phyloP scores from a whole-genome alignment of 2,113 vertebrate species.

The Astatotilapia flaviijosephi region DNA sequence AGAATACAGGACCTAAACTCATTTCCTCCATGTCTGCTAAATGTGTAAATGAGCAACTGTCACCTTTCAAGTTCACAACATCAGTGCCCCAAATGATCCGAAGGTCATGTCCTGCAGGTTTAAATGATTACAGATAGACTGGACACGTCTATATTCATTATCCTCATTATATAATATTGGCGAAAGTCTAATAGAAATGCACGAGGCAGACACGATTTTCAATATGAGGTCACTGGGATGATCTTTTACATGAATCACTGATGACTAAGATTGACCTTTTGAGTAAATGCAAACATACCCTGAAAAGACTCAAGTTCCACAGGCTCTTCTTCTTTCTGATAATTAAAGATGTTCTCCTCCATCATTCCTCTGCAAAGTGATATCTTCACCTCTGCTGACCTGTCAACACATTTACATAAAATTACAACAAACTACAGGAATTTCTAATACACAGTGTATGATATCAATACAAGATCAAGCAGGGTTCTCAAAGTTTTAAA shows the following conservation, averaged over 20 bases:
- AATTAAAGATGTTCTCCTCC: conserved; percentile 36
- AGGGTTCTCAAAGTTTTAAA: background rate
- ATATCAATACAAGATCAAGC: background rate
- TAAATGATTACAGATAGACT: background rate
- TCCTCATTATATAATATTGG: background rate
- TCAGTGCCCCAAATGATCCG: background rate
- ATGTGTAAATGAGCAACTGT: background rate
- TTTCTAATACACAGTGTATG: background rate
- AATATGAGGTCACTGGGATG: background rate
- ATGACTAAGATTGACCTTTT: background rate
- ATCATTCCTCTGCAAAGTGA: conserved; percentile 6
- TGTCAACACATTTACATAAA: background rate
- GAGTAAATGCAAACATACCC: conserved; percentile 18
- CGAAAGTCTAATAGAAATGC: background rate
- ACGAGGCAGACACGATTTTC: background rate
- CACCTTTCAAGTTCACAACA: background rate
- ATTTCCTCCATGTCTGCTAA: background rate
- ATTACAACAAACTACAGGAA: background rate
- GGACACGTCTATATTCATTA: background rate
- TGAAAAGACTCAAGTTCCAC: conserved; percentile 15
- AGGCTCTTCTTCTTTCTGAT: conserved; percentile 1
- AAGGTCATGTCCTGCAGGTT: background rate
- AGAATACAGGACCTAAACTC: background rate
- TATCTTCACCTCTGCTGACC: background rate
- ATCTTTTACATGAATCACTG: background rate